Percentiles rank a stretch among this genome's conserved stretches.
Conservation (phyloP, 1,140 invertebrate species). For the Centruroides sculpturatus region DNA sequence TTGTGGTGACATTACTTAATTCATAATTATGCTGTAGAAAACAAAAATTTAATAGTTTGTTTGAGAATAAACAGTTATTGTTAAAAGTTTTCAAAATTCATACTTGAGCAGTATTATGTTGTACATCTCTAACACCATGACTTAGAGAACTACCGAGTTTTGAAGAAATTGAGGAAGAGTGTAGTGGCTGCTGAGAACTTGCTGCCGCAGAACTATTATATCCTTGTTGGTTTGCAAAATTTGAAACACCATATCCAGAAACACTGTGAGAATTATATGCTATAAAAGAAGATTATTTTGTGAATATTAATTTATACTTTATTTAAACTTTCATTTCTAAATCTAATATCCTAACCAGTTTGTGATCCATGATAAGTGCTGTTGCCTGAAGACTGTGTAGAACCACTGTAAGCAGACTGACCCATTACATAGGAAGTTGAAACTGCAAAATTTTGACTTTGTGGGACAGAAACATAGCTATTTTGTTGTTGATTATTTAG, state of each 20-base stretch:
- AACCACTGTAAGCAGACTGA: constrained; percentile 4
- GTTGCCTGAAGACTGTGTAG: constrained; percentile 5
- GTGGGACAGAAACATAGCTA: constrained; percentile 5
- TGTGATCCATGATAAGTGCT: constrained; percentile 5
- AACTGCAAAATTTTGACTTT: constrained; percentile 6
- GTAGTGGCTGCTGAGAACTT: constrained; percentile 4
- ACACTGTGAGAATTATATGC: too few relatives aligned
- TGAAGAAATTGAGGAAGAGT: constrained; percentile 8
- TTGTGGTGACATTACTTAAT: too few relatives aligned
- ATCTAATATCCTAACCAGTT: not conserved
- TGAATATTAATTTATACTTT: too few relatives aligned
- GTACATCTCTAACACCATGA: constrained; percentile 11
- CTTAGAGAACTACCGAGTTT: constrained; percentile 8
- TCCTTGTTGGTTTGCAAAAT: constrained; percentile 1
- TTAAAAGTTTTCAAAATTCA: not conserved
- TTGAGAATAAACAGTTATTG: too few relatives aligned
- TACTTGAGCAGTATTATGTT: constrained; percentile 11
- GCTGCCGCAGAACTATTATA: constrained; percentile 7
- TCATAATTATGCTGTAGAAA: too few relatives aligned
- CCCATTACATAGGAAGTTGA: constrained; percentile 8
- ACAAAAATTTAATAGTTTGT: too few relatives aligned
- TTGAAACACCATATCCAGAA: too few relatives aligned
- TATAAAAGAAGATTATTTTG: too few relatives aligned
- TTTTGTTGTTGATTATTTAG: not conserved
- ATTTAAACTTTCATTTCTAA: too few relatives aligned